phyloP scores from a whole-genome alignment of 2,113 vertebrate species.

The Peromyscus polionotus region DNA sequence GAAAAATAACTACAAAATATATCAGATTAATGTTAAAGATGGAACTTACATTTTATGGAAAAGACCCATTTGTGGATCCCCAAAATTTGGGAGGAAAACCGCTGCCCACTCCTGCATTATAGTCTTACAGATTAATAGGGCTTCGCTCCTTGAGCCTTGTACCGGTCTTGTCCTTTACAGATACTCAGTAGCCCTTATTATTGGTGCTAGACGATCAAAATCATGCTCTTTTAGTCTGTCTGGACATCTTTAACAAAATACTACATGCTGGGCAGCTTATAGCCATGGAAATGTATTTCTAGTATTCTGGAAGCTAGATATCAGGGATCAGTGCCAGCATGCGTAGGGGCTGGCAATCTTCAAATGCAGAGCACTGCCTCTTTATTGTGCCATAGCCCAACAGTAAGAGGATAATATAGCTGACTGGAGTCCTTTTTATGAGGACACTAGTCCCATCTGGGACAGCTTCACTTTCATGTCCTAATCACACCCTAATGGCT shows the following conservation, averaged over 20 bases:
- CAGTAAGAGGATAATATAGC: background rate
- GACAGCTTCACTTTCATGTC: too few relatives aligned
- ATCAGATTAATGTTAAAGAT: background rate
- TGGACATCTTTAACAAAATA: background rate
- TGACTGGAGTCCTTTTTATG: background rate
- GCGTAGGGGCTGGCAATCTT: background rate
- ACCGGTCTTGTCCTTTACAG: background rate
- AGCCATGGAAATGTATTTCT: background rate
- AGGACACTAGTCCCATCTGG: background rate
- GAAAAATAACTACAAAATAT: background rate
- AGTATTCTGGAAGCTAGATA: background rate
- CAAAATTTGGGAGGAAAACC: background rate
- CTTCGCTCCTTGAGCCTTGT: too few relatives aligned
- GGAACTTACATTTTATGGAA: background rate
- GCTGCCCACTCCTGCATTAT: accelerated
- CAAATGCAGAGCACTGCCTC: background rate
- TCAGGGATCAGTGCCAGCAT: background rate
- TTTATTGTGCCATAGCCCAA: background rate
- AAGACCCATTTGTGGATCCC: background rate
- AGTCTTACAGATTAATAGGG: background rate
- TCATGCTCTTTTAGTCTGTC: background rate
- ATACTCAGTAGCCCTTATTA: accelerated
- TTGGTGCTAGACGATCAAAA: background rate
- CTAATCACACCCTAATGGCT: too few relatives aligned
- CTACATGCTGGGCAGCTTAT: background rate